phyloP scores from a whole-genome alignment of 2,113 vertebrate genomes.

The Benitochromis conjunctus region DNA sequence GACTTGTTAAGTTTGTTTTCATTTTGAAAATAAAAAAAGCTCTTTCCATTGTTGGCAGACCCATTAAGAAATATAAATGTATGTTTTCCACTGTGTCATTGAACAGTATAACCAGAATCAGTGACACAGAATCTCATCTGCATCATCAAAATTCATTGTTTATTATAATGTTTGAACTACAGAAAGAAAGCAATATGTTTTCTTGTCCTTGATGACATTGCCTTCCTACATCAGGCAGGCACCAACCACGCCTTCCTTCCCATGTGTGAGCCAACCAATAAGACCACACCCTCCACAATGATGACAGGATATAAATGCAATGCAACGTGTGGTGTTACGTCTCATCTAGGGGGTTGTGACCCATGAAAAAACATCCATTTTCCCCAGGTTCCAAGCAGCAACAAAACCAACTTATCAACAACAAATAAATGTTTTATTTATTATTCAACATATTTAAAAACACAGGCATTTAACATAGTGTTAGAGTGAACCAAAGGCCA shows the following conservation, averaged over 20 bases:
- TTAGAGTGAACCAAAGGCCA: background rate
- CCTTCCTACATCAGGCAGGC: background rate
- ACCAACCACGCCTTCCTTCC: fast-evolving
- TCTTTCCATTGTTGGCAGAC: background rate
- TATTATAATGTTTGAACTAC: background rate
- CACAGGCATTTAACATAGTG: fast-evolving
- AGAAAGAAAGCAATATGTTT: background rate
- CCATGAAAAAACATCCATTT: background rate
- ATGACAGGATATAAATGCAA: background rate
- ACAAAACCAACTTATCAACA: background rate
- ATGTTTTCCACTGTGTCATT: background rate
- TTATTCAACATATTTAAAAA: background rate
- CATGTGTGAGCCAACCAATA: background rate
- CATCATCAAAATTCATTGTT: fast-evolving
- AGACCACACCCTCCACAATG: fast-evolving
- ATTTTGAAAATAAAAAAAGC: background rate
- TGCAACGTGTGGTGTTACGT: background rate
- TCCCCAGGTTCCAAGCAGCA: fast-evolving
- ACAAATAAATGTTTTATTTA: fast-evolving
- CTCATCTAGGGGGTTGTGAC: fast-evolving
- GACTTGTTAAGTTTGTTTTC: fast-evolving
- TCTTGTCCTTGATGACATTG: background rate
- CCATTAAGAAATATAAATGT: background rate
- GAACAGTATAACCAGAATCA: fast-evolving
- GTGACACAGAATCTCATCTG: background rate